Percentiles rank a stretch among this genome's conserved stretches.
Evolutionary conservation across 2,888 invertebrate species (phyloP).

Genomic region (Eupsilia transversa): DNA sequence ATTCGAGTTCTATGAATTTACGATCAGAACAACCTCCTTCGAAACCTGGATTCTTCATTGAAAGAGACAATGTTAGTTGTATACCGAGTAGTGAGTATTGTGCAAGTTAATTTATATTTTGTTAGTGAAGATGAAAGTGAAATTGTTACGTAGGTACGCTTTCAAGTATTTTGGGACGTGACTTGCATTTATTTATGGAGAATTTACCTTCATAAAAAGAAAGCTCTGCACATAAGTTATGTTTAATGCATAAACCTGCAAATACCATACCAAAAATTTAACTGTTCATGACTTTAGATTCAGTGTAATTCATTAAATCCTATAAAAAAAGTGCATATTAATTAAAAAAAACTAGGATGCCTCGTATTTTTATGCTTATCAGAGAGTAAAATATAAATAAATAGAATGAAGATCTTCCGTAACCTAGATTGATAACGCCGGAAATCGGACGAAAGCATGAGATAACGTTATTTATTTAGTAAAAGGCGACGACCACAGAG

Average conservation of each 20-base stretch:
- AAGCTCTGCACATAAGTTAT: conserved; percentile 64
- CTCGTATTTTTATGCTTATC: conserved; percentile 30
- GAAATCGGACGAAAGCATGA: conserved; percentile 52
- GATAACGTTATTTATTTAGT: conserved; percentile 46
- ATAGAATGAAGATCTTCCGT: conserved; percentile 42
- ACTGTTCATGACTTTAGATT: conserved; percentile 2
- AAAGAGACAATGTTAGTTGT: conserved; percentile 34
- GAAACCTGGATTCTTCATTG: conserved; percentile 8
- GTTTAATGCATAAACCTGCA: conserved; percentile 49
- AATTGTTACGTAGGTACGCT: conserved; percentile 73
- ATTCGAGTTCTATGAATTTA: conserved; percentile 19
- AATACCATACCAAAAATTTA: conserved; percentile 20
- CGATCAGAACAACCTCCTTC: background rate
- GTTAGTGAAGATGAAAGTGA: conserved; percentile 77
- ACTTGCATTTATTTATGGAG: conserved; percentile 73
- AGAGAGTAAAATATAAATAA: conserved; percentile 36
- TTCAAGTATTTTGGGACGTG: conserved; percentile 72
- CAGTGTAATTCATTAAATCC: background rate
- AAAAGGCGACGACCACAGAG: conserved; percentile 3
- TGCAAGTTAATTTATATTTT: conserved; percentile 71
- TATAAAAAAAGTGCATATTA: conserved; percentile 13
- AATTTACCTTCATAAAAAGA: conserved; percentile 72
- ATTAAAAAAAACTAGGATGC: background rate
- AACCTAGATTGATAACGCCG: conserved; percentile 63
- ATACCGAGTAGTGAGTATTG: conserved; percentile 31